Evolutionary conservation across 2,888 invertebrate species (phyloP), one percentile per base, ranked within the genome.

Genomic region (Auanema sp.): DNA sequence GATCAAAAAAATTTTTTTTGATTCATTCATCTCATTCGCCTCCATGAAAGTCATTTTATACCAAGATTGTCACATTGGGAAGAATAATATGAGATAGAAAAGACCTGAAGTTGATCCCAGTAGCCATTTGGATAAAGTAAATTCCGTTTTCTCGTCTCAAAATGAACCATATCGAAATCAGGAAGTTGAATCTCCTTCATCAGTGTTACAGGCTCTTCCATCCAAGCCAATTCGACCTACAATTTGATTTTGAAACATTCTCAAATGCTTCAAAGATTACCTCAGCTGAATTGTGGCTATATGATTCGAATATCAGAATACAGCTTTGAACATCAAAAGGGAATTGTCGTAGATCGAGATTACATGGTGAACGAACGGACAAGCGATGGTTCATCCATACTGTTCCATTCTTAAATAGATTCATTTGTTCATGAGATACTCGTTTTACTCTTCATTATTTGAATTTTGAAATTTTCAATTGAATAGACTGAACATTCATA

Each of bases 361-460:
- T 76, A 65, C 83, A 83, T 8, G 83, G 83, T 1, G 83, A 81
- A 60, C 82, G 83, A 51, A 83, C 83, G 10, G 75, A 71, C 55
- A 83, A 65, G 6, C 83, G 79, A 64, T 83, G 81, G 58, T 83
- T 83, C 50, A 81, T 70, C 83, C 83, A 83, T 3, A 83, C 77
- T 18, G 82, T 81, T 24, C 83, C 82, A 55, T 81, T 80, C 78
- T 80, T 66, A 53, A 78, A 78, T 10, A 16, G 10, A 11, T 24
- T 43, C n/a, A n/a, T 49, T 23, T 42, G 12, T 21, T n/a, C n/a
- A n/a, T n/a, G n/a, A n/a, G n/a, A n/a, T n/a, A n/a, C n/a, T n/a
- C n/a, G n/a, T n/a, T n/a, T n/a, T n/a, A n/a, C n/a, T n/a, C n/a
- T n/a, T 33, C 33, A 8, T 5, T 33, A 8, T 33, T 33, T 33